Base-by-base conservation (phyloP, 2,113 vertebrate species). In the Dermatemys mawii region DNA sequence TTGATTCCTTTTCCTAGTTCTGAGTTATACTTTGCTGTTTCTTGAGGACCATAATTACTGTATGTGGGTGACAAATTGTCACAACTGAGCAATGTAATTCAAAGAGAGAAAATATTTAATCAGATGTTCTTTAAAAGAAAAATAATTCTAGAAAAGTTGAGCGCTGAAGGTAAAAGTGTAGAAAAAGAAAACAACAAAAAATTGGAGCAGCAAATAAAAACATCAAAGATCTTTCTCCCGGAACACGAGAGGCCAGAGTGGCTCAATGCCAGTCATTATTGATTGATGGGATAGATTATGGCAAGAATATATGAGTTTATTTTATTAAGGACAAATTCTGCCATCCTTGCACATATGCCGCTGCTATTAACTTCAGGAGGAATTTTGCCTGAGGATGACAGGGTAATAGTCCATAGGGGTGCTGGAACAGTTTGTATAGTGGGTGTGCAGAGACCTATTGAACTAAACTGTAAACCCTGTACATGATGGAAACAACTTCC, bases 281-380 rank as follows among this genome's bases (percentile, higher is more conserved):
- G 48, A 60, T 55, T 73, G 4, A 41, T 11, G 3, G 14, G 4
- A 35, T 53, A 38, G 1, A 19, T 86, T 48, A 55, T 35, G n/a
- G 12, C 6, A 79, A 87, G 51, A 75, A 21, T 75, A 51, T 67
- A 1, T 17, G 2, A 32, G n/a, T 70, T 46, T 81, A 32, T 76
- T 80, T 50, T 90, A 84, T 78, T 38, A 38, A 38, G 19, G 63
- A 7, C 63, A 38, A 3, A 88, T 88, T 84, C 63, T 86, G 24
- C 46, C 1, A 0, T 1, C 81, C 86, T 16, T 93, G 3, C 35
- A 70, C 19, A 48, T 5, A 26, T 0, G 0, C 35, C 53, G 14
- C 55, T 78, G 12, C 44, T 80, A 2, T 70, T 70, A 87, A 84
- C 54, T 83, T 24, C 78, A 53, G 88, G 21, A 88, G 10, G 35